Percentiles rank a stretch among this genome's conserved stretches.
Evolutionary conservation across 2,888 invertebrate genomes (phyloP).

Genomic region (Drosophila quinaria): DNA sequence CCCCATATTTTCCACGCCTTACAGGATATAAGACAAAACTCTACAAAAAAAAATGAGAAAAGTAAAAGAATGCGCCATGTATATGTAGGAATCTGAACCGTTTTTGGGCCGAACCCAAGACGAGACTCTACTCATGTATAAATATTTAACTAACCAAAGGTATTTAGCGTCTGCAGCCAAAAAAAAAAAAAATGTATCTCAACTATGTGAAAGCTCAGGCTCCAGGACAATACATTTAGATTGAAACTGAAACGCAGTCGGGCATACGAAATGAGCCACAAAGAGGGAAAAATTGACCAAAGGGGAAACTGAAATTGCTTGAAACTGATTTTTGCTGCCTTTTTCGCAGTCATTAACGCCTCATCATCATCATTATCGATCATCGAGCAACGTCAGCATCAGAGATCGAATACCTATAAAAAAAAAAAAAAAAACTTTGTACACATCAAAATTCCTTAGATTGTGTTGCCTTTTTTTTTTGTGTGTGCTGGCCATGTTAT

Average conservation of each 20-base stretch:
- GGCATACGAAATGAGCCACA: conserved; percentile 61
- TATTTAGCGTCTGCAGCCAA: conserved; percentile 16
- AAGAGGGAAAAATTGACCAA: conserved; percentile 23
- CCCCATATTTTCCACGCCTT: background rate
- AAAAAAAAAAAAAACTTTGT: background rate
- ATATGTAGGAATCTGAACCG: conserved; percentile 25
- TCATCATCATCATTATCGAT: conserved; percentile 60
- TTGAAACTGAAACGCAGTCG: conserved; percentile 10
- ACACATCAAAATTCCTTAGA: conserved; percentile 27
- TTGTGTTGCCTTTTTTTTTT: background rate
- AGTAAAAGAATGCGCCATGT: conserved; percentile 28
- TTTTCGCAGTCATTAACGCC: conserved; percentile 53
- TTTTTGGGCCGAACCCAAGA: conserved; percentile 15
- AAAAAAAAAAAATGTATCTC: conserved; percentile 24
- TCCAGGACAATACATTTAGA: background rate
- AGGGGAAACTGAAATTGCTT: conserved; percentile 36
- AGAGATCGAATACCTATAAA: conserved; percentile 5
- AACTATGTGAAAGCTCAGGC: conserved; percentile 13
- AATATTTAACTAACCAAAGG: conserved; percentile 22
- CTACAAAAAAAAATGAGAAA: background rate
- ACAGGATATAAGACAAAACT: background rate
- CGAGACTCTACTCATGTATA: conserved; percentile 23
- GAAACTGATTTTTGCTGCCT: background rate
- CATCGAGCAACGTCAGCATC: conserved; percentile 9
- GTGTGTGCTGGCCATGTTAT: conserved; percentile 31